phyloP scores from a whole-genome alignment of 2,888 invertebrate genomes.

The Eulithis prunata region DNA sequence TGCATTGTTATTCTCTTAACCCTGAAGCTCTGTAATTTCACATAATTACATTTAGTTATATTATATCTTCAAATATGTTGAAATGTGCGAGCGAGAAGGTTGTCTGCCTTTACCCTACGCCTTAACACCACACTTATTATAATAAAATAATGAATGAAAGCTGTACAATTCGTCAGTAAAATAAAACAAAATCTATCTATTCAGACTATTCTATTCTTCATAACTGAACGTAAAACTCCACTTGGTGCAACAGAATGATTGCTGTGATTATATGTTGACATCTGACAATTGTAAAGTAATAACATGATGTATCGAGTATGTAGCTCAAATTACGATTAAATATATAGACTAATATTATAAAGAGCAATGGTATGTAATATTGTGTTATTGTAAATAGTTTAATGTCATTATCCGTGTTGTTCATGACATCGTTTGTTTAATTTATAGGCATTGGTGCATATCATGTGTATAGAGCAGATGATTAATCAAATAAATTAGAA shows the following conservation, averaged over 20 bases:
- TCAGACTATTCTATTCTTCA: constrained; percentile 16
- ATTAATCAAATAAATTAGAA: constrained; percentile 84
- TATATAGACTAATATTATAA: constrained; percentile 62
- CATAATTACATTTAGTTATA: no score
- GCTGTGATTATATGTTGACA: constrained; percentile 74
- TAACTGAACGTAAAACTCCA: constrained; percentile 48
- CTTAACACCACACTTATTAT: no score
- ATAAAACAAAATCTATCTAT: constrained; percentile 3
- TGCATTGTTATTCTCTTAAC: no score
- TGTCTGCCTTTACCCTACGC: no score
- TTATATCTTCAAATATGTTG: no score
- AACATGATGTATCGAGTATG: constrained; percentile 44
- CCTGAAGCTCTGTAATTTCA: no score
- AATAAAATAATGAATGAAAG: no score
- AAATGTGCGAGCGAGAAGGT: no score
- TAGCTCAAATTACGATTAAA: constrained; percentile 60
- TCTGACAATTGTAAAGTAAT: constrained; percentile 49
- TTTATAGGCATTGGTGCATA: constrained; percentile 85
- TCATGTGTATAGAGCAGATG: constrained; percentile 84
- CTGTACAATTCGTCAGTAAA: background rate
- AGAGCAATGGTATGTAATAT: constrained; percentile 64
- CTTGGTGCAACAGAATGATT: constrained; percentile 57
- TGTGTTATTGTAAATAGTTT: constrained; percentile 69
- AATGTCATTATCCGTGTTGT: constrained; percentile 67
- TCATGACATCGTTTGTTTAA: constrained; percentile 78